Evolutionary conservation across 1,140 invertebrate species (phyloP), one percentile per base, ranked within the genome.

Genomic region (Heliconius himera): DNA sequence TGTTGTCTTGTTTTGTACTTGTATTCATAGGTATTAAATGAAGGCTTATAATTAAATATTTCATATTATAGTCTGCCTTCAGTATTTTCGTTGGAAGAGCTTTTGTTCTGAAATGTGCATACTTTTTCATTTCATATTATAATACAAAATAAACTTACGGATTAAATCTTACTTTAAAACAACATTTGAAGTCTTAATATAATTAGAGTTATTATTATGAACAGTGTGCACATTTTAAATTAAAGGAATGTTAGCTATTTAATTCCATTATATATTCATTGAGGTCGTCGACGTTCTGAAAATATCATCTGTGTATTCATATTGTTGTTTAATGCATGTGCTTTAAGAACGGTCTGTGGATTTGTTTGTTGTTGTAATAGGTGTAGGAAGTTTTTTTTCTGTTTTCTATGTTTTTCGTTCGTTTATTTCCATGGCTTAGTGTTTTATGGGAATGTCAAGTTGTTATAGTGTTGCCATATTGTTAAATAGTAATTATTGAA

Each of bases 1-100:
- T 76, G 74, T 76, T 46, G 74, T 76, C 74, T 60, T 72, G 70
- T 72, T 51, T 46, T 46, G 13, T 46, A 46, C 13, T 46, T 46
- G 41, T 46, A 4, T 70, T 18, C 33, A 70, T 70, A 70, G 70
- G 29, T 70, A 5, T 70, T 70, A 13, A 70, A n/a, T 51, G 38
- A 11, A 26, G 73, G 73, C 73, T 70, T 18, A 70, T 22, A 70
- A 16, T 36, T 6, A 70, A 70, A 70, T 60, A 60, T 60, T n/a
- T n/a, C 8, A 20, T n/a, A 20, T 54, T n/a, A n/a, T n/a, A 54
- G 18, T 54, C 33, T 6, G 33, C 33, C 6, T 36, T 36, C 13
- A 46, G 41, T 46, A 46, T 46, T 46, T n/a, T 11, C 8, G 4
- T 66, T 66, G 22, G n/a, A 56, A 29, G 60, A 29, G 56, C 60